These are phyloP conservation scores for Sepioteuthis lessoniana DNA, from an alignment of 2,888 invertebrate species.

Conservation along the genomic window DNA sequence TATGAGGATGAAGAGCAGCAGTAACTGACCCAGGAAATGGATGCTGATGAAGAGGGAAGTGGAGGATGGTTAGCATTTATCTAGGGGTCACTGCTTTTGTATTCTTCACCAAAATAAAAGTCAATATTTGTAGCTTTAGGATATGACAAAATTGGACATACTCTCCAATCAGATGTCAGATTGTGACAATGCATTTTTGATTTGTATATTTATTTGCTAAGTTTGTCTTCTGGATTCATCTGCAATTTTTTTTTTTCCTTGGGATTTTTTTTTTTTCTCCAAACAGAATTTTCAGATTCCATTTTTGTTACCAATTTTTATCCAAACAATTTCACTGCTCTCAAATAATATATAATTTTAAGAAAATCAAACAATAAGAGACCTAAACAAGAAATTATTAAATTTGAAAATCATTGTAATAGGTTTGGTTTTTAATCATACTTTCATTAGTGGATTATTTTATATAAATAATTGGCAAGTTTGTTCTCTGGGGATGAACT, in stretches of 20 bases:
- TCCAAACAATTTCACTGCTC: neutral
- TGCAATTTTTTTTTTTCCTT: neutral
- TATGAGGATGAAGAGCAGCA: neutral
- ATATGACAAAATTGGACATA: constrained; percentile 9
- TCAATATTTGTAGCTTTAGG: neutral
- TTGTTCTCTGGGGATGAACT: too few species aligned
- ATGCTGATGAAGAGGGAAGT: constrained; percentile 17
- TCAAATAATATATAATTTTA: too few species aligned
- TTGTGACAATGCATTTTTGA: constrained; percentile 20
- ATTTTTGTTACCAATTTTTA: neutral
- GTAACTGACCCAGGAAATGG: neutral
- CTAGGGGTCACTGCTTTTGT: constrained; percentile 13
- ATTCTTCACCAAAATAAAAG: constrained; percentile 33
- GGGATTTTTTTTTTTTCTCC: neutral
- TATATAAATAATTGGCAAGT: too few species aligned
- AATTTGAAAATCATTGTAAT: too few species aligned
- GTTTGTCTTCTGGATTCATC: neutral
- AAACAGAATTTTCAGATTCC: neutral
- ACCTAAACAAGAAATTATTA: too few species aligned
- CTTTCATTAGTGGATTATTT: too few species aligned
- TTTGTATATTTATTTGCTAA: neutral
- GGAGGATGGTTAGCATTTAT: neutral
- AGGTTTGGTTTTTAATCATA: too few species aligned
- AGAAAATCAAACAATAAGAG: too few species aligned
- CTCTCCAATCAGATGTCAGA: neutral